Evolutionary conservation across 2,888 invertebrate species (phyloP).

Genomic region (Megamerina dolium): DNA sequence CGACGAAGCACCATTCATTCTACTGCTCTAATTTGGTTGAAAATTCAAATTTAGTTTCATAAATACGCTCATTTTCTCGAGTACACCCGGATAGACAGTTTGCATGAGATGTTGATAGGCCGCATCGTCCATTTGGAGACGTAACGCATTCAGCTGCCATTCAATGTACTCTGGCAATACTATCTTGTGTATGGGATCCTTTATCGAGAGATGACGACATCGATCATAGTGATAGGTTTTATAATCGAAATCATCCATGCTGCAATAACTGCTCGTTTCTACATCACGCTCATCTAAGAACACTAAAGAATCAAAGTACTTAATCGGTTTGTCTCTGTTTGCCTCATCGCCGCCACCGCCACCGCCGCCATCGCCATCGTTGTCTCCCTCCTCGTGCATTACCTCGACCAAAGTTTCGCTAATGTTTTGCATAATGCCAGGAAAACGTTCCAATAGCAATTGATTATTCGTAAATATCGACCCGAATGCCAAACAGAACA

Average conservation of each 20-base stretch:
- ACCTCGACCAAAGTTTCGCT: slow-evolving; percentile 76
- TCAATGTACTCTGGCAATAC: slow-evolving; percentile 67
- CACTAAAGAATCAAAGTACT: slow-evolving; percentile 48
- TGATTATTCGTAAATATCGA: slow-evolving; percentile 65
- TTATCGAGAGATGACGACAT: slow-evolving; percentile 56
- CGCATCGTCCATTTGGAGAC: slow-evolving; percentile 67
- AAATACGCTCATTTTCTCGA: slow-evolving; percentile 64
- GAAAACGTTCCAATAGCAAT: slow-evolving; percentile 65
- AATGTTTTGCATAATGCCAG: slow-evolving; percentile 66
- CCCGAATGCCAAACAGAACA: slow-evolving; percentile 67
- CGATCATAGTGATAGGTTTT: slow-evolving; percentile 69
- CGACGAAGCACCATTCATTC: no score
- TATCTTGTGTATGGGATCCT: slow-evolving; percentile 76
- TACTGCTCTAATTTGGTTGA: no score
- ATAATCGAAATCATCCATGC: slow-evolving; percentile 53
- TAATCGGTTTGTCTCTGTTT: slow-evolving; percentile 15
- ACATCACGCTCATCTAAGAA: slow-evolving; percentile 47
- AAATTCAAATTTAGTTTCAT: slow-evolving; percentile 25
- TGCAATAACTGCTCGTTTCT: slow-evolving; percentile 38
- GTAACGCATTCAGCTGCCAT: slow-evolving; percentile 64
- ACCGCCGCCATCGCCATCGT: slow-evolving; percentile 27
- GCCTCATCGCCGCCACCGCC: slow-evolving; percentile 8
- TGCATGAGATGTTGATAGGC: slow-evolving; percentile 70
- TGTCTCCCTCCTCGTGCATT: slow-evolving; percentile 65
- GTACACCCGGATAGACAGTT: slow-evolving; percentile 65